A percentile compares a stretch with the other conserved stretches of the same genome.
phyloP scores from a whole-genome alignment of 2,797 vertebrate species.

The Cynodonichthys magdalenae region DNA sequence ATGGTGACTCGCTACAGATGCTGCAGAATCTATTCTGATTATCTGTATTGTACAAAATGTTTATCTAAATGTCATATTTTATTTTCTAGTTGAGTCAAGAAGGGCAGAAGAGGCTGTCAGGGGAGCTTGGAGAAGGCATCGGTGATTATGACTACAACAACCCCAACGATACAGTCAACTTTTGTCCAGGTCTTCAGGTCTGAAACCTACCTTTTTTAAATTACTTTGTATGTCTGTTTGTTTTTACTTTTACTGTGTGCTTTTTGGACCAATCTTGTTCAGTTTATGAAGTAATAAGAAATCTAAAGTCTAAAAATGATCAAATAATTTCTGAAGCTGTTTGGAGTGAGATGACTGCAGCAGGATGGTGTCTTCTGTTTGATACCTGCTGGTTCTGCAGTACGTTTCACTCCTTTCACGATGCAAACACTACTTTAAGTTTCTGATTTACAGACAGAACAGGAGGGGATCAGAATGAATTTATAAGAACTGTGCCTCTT shows the following conservation, averaged over 20 bases:
- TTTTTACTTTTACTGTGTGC: not conserved
- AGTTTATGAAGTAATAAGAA: too few relatives aligned
- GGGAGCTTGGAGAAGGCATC: slow-evolving; percentile 83
- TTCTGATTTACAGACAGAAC: too few relatives aligned
- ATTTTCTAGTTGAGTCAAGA: slow-evolving; percentile 76
- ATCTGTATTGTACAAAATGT: too few relatives aligned
- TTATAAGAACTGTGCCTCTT: too few relatives aligned
- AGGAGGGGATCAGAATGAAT: too few relatives aligned
- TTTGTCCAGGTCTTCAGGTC: slow-evolving; percentile 92
- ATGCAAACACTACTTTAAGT: too few relatives aligned
- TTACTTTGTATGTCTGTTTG: not conserved
- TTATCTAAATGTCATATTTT: not conserved
- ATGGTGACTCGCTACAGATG: too few relatives aligned
- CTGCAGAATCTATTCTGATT: too few relatives aligned
- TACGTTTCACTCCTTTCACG: not conserved
- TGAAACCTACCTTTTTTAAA: not conserved
- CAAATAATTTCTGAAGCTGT: too few relatives aligned
- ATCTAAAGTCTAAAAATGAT: too few relatives aligned
- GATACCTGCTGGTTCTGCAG: not conserved
- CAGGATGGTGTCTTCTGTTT: not conserved
- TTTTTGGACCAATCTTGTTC: not conserved
- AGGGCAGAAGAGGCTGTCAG: slow-evolving; percentile 47
- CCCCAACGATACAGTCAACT: slow-evolving; percentile 90
- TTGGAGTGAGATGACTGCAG: not conserved
- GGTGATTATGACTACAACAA: slow-evolving; percentile 94